Evolutionary conservation across 2,113 vertebrate genomes (phyloP).

Genomic region (Poeciliopsis turrubarensis): DNA sequence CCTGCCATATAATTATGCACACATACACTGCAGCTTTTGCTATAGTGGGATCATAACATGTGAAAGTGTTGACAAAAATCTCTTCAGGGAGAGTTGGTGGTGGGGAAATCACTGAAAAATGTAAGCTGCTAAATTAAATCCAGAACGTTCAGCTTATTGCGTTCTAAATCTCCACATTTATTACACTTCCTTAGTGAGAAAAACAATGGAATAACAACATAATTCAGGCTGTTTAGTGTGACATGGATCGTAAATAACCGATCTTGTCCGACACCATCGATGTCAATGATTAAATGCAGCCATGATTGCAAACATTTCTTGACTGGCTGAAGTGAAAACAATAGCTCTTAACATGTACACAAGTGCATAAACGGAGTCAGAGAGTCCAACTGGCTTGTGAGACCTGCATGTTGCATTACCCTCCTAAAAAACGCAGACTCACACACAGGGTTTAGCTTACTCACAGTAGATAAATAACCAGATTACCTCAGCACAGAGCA

Average conservation of each 20-base stretch:
- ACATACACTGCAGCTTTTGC: background rate
- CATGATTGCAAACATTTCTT: background rate
- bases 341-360: background rate
- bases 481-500: background rate
- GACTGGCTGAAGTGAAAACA: background rate
- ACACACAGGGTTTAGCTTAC: constrained; percentile 7
- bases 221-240: background rate
- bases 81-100: background rate
- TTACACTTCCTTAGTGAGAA: background rate
- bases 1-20: background rate
- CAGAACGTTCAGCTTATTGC: background rate
- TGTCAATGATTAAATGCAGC: background rate
- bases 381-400: constrained; percentile 28
- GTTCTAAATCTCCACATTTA: background rate
- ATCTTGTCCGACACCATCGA: background rate
- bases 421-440: constrained; percentile 20
- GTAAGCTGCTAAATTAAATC: background rate
- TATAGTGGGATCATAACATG: background rate
- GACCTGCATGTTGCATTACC: constrained; percentile 54
- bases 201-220: background rate
- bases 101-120: constrained; percentile 13
- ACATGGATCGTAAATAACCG: background rate
- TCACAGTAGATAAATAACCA: constrained; percentile 4
- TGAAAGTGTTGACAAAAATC: constrained; percentile 2
- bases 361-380: constrained; percentile 56